Base-by-base conservation (phyloP, 1,140 invertebrate genomes). In the Heliconius melpomene region DNA sequence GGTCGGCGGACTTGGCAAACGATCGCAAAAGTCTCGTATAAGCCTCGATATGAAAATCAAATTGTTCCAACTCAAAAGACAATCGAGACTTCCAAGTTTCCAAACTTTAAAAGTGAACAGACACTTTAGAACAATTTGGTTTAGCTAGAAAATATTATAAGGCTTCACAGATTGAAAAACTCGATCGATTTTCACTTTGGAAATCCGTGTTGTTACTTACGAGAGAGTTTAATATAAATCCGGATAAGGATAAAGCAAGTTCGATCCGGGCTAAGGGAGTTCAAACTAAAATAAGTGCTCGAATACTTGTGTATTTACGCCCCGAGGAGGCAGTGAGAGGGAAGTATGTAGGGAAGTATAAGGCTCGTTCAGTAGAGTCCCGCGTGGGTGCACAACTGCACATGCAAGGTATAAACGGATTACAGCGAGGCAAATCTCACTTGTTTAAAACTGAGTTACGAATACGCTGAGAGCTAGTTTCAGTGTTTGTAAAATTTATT, bases 391-490 rank as follows among this genome's bases (percentile, higher is more conserved):
- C 87, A 91, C 88, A 91, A 85, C 52, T 90, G 90, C 88, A 90
- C 88, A 91, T 90, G 89, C 88, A 72, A 38, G 20, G 60, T 40
- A 90, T 83, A 84, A 79, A 84, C 78, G 80, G 75, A 72, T 78
- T 76, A 74, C 26, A 72, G 32, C 77, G 84, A 80, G 72, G 86
- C 82, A 88, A 89, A 90, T 89, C 85, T 89, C 88, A 86, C 86
- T 87, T 85, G 83, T 91, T 89, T 86, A 87, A 89, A 93, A 92
- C 85, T 85, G 86, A 90, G 89, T 92, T 90, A 91, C 90, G 83
- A 84, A 89, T 88, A 82, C 85, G 78, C 82, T 83, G 85, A 86
- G 86, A 66, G 60, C 60, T 66, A 26, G 23, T 66, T 3, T 3
- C 5, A 6, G 60, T 13, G 26, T 66, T 66, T 26, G 60, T 29